Evolutionary conservation across 2,113 vertebrate species (phyloP), one percentile per base, ranked within the genome.

Genomic region (Crotalus horridus): DNA sequence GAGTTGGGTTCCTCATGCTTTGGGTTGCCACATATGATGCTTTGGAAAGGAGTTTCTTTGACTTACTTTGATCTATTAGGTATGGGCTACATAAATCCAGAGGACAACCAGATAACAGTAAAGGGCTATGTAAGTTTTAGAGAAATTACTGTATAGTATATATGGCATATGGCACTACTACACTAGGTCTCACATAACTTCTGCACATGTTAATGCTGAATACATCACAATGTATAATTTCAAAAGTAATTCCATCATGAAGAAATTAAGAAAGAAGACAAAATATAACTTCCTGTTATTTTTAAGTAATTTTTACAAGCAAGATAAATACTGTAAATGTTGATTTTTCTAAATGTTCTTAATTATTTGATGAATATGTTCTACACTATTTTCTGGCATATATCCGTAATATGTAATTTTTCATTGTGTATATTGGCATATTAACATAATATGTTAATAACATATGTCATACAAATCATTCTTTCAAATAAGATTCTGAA

Each of bases 251-350:
- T 93, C 15, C 53, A n/a, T 88, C 4, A 39, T 7, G 85, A 58
- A 48, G 59, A 81, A 93, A 26, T 55, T 0, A 11, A 26, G 13
- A 92, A 46, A 87, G 11, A 92, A 92, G 23, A 33, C n/a, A 88
- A 13, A 92, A 88, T 56, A 88, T 29, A 92, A 69, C 88, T 92
- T 46, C 15, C 51, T 13, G 29, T 81, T 17, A n/a, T 33, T 92
- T 89, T 4, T 0, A 88, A 81, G 64, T n/a, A 58, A 93, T 93
- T 69, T 94, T 81, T 93, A 69, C 61, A 92, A 90, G 86, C 89
- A 46, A 39, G 46, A n/a, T 20, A 3, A 81, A 17, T 69, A 1
- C 0, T 51, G 2, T 10, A 81, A 74, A 1, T 0, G 0, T 2
- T 53, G 89, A n/a, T 6, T 93, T 54, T 1, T 91, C 46, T 39